Evolutionary conservation across 2,113 vertebrate species (phyloP).

Genomic region (Porphyrio hochstetteri): DNA sequence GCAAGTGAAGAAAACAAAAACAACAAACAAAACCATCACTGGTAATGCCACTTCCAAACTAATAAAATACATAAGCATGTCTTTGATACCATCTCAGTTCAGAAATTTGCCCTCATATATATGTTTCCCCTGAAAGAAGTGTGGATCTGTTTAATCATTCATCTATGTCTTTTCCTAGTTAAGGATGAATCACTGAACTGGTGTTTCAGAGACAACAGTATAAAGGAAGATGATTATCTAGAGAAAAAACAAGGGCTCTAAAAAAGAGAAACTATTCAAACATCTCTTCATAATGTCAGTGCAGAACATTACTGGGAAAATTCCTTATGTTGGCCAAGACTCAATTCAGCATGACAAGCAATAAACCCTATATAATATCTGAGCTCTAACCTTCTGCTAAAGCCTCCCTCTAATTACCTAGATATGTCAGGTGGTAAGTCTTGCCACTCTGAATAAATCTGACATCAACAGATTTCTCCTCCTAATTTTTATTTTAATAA

Average conservation of each 20-base stretch:
- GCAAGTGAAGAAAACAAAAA: not conserved
- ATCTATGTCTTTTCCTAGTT: not conserved
- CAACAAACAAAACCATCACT: not conserved
- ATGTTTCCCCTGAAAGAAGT: not conserved
- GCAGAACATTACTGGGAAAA: not conserved
- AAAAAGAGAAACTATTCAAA: not conserved
- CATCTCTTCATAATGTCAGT: not conserved
- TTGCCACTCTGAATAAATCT: constrained; percentile 43
- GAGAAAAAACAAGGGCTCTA: not conserved
- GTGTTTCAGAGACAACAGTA: not conserved
- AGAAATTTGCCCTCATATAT: not conserved
- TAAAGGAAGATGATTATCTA: not conserved
- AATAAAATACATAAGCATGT: not conserved
- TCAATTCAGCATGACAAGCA: constrained; percentile 6
- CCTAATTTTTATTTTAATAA: constrained; percentile 59
- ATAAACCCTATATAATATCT: not conserved
- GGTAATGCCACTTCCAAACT: not conserved
- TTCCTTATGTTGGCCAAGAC: not conserved
- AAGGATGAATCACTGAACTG: not conserved
- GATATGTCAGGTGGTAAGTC: constrained; percentile 4
- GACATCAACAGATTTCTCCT: constrained; percentile 47
- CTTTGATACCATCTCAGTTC: not conserved
- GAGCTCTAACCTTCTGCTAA: constrained; percentile 24
- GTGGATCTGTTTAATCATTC: not conserved
- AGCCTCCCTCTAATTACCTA: constrained; percentile 3